Base-by-base conservation (phyloP, 2,888 invertebrate species). In the Monopis laevigella region DNA sequence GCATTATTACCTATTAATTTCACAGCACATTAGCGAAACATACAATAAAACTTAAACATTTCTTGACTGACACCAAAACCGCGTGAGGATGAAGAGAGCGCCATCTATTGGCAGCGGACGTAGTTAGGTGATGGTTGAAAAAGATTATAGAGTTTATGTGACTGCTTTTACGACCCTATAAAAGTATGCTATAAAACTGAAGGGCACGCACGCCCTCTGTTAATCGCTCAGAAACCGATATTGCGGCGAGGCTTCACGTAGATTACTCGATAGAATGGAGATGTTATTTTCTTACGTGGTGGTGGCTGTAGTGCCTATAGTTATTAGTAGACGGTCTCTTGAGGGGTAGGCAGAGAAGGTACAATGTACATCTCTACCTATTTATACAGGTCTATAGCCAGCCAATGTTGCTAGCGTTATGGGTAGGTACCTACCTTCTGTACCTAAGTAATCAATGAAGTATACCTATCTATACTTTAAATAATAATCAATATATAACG, bases 1-100 rank as follows among this genome's bases (percentile, higher is more conserved):
- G 68, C 65, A 75, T 78, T 78, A 80, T 74, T 71, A 71, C 75
- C 80, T 78, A 80, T 80, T 78, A 78, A 80, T 80, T 78, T 80
- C 74, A 78, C 80, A 80, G 75, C 73, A 69, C 74, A 80, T 80
- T 80, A 78, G 80, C 78, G 71, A 74, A 75, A 75, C 80, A 74
- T 59, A 75, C 72, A 74, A 78, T 78, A 78, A 80, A 80, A 80
- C 69, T 77, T 74, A 60, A 72, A 73, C 71, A 65, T 71, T 65
- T 56, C 62, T 62, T 32, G 32, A 35, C 28, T 16, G 10, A 28
- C 38, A 12, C 12, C 18, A 38, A 11, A 12, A 6, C 12, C 29
- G 29, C 6, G 8, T 21, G 24, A 21, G 5, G 14, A 6, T 17
- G 18, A 66, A 59, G 59, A 68, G 61, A 72, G 65, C 75, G 75